Base-by-base conservation (phyloP, 2,113 vertebrate genomes). In the Ciconia stormi region DNA sequence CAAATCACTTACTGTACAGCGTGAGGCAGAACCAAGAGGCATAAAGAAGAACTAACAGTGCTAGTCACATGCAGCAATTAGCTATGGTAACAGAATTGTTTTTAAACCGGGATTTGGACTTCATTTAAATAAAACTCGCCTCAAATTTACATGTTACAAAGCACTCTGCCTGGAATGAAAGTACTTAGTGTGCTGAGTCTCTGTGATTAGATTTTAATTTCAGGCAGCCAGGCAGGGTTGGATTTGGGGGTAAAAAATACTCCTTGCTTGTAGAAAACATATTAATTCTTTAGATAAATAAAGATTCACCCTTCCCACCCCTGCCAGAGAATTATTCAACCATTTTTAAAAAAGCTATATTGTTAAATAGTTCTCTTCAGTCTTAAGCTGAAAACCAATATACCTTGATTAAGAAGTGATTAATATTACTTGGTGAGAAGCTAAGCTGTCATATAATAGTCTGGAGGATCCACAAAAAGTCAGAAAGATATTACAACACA, bases 381-480 rank as follows among this genome's bases (percentile, higher is more conserved):
- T 94, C 93, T 93, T 97, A 97, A 98, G 93, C 53, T 93, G 86
- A 63, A 85, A 96, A 91, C 79, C 85, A 97, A 91, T 93, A 91
- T 93, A 96, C 92, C 77, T 97, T 97, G 93, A 92, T 86, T 91
- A 84, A 85, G 62, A 94, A 62, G 82, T 74, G 74, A 94, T 91
- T 97, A 95, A 96, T 94, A 94, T 80, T 92, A 97, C 95, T 97
- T 96, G 81, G 71, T 97, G 95, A 94, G 94, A 95, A 97, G 63
- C 83, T 98, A 95, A 95, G 88, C 95, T 91, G 96, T 97, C 96
- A 96, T 66, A 90, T 95, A 96, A 97, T 95, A 96, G 95, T 77
- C 86, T 95, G 92, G 55, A 89, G 87, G 72, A 93, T 97, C 88
- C 13, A 11, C 62, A 95, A 97, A 97, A 93, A 96, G 67, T 89